Conservation (phyloP, 2,888 invertebrate genomes). For the Dicroscelio sp. region DNA sequence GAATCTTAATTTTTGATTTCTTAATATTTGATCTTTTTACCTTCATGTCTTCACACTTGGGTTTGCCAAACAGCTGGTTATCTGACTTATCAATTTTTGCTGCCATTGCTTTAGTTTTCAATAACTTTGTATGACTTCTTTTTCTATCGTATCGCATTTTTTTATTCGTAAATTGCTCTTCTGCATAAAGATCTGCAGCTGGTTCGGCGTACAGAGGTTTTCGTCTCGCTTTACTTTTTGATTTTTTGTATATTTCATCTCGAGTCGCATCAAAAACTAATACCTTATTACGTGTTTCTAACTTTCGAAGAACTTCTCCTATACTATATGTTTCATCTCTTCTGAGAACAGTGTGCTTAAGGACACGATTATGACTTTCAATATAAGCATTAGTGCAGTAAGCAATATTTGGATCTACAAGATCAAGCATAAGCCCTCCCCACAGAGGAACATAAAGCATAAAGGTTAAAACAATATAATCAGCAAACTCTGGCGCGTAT, state of each 20-base stretch:
- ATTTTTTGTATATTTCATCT: background rate
- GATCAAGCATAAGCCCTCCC: slow-evolving; percentile 66
- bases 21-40: too few relatives aligned
- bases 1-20: too few relatives aligned
- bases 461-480: slow-evolving; percentile 63
- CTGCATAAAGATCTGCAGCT: slow-evolving; percentile 3
- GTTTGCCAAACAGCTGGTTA: too few relatives aligned
- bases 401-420: slow-evolving; percentile 64
- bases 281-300: slow-evolving; percentile 12
- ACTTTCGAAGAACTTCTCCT: slow-evolving; percentile 31
- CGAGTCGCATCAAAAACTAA: slow-evolving; percentile 5
- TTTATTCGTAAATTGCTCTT: slow-evolving; percentile 25
- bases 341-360: slow-evolving; percentile 20
- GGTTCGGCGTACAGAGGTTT: slow-evolving; percentile 36
- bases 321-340: background rate
- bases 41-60: too few relatives aligned
- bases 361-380: slow-evolving; percentile 51
- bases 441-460: slow-evolving; percentile 78
- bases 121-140: slow-evolving; percentile 33
- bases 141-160: slow-evolving; percentile 5
- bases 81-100: too few relatives aligned
- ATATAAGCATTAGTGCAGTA: slow-evolving; percentile 77
- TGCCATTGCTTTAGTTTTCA: too few relatives aligned
- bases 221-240: background rate
- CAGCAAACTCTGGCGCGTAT: slow-evolving; percentile 54